Percentiles rank a stretch among this genome's conserved stretches.
Conservation (phyloP, 2,797 vertebrate species). For the Onychomys arenicola region DNA sequence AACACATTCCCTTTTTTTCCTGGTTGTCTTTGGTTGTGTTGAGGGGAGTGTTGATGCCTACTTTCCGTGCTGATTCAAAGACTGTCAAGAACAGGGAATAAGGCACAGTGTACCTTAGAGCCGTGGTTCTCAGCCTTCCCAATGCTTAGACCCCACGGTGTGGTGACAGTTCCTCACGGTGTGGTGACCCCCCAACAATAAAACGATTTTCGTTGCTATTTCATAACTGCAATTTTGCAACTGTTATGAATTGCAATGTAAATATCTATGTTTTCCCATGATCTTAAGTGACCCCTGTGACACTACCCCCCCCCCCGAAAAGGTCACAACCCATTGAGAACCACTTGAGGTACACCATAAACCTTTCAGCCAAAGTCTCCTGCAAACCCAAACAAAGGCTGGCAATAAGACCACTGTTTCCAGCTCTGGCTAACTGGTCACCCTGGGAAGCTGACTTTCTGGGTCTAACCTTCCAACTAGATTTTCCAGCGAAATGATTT, state of each 20-base stretch:
- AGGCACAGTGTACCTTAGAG: background rate
- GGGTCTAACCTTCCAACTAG: background rate
- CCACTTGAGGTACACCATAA: background rate
- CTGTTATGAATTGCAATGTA: background rate
- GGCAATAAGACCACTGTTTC: background rate
- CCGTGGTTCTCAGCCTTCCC: background rate
- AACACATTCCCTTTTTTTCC: background rate
- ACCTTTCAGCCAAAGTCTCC: background rate
- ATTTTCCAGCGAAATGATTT: background rate
- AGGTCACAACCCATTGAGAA: background rate
- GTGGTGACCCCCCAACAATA: background rate
- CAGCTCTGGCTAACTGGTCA: background rate
- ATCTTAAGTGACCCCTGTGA: background rate
- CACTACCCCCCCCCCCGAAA: no score
- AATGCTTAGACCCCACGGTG: background rate
- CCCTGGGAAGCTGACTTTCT: background rate
- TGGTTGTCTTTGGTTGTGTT: background rate
- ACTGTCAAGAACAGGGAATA: background rate
- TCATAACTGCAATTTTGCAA: background rate
- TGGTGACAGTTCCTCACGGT: background rate
- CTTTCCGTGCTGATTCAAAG: background rate
- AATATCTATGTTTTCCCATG: background rate
- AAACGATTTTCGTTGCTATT: background rate
- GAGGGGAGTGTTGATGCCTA: background rate
- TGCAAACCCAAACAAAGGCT: background rate